These are phyloP conservation scores for Tetragnatha versicolor DNA, from an alignment of 1,140 invertebrate genomes.

Conservation along the genomic window DNA sequence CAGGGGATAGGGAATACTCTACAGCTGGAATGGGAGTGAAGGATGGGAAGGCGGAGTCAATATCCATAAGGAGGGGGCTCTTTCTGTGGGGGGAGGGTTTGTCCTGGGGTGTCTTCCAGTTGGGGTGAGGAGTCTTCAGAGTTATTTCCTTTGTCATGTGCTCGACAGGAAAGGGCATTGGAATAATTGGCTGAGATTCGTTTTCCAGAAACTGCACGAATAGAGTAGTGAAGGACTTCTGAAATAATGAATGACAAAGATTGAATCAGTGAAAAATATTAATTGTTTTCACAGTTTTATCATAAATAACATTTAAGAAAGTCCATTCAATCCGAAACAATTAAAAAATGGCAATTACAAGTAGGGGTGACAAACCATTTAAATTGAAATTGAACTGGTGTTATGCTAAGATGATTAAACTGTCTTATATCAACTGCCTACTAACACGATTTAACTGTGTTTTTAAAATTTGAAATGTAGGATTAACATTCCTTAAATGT, in stretches of 20 bases:
- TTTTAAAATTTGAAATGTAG: no score
- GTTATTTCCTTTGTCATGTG: slow-evolving; percentile 60
- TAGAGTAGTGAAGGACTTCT: slow-evolving; percentile 78
- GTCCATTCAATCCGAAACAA: no score
- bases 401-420: no score
- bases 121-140: not conserved
- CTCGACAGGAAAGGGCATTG: slow-evolving; percentile 71
- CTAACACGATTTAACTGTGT: no score
- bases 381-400: no score
- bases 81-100: not conserved
- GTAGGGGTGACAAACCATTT: no score
- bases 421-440: no score
- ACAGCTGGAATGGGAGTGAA: slow-evolving; percentile 54
- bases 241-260: no score
- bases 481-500: no score
- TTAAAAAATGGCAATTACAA: no score
- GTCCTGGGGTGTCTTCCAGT: not conserved
- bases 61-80: slow-evolving; percentile 48
- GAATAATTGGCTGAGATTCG: slow-evolving; percentile 77
- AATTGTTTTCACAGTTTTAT: not conserved
- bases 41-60: slow-evolving; percentile 50
- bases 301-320: not conserved
- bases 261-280: not conserved
- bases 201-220: slow-evolving; percentile 89
- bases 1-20: slow-evolving; percentile 17